Evolutionary conservation across 2,888 invertebrate genomes (phyloP), one percentile per base, ranked within the genome.

Genomic region (Hydrotaea cyrtoneurina): DNA sequence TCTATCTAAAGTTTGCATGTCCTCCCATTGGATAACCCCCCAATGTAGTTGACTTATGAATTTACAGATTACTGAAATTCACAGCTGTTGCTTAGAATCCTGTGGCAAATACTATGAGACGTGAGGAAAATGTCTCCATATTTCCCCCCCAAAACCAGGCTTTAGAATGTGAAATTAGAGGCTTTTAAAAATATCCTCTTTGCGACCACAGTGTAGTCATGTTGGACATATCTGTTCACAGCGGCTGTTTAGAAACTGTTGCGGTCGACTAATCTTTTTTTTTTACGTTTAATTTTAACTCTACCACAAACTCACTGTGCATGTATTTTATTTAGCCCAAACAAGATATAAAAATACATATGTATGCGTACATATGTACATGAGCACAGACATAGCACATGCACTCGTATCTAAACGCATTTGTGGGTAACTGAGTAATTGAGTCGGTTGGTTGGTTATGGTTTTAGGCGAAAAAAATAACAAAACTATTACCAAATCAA

Each of bases 401-500:
- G 13, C 46, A 7, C 46, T 46, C 5, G 46, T 46, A 53, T 17
- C 8, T 39, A 59, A 55, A 36, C 17, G 21, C 26, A 15, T 19
- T 55, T 72, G 13, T 57, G 17, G 57, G 23, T 73, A 57, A 39
- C 53, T 36, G 55, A 57, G 53, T 39, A 39, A 55, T 19, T 23
- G 19, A 46, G 21, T 69, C 11, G 23, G 39, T 13, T n/a, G 50
- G 15, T n/a, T 50, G 31, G 15, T 19, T 39, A 53, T 46, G 17
- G 53, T 55, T 79, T 53, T 66, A 43, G 39, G 46, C 26, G 26
- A 23, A 46, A 69, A 69, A n/a, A n/a, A n/a, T n/a, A n/a, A 76
- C 71, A n/a, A 46, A 73, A 59, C 66, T 59, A 73, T 82, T 83
- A 46, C 76, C 26, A 76, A 80, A 79, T 66, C 57, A n/a, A 76